Evolutionary conservation across 2,797 vertebrate species (phyloP).

Genomic region (Aselliscus stoliczkanus): DNA sequence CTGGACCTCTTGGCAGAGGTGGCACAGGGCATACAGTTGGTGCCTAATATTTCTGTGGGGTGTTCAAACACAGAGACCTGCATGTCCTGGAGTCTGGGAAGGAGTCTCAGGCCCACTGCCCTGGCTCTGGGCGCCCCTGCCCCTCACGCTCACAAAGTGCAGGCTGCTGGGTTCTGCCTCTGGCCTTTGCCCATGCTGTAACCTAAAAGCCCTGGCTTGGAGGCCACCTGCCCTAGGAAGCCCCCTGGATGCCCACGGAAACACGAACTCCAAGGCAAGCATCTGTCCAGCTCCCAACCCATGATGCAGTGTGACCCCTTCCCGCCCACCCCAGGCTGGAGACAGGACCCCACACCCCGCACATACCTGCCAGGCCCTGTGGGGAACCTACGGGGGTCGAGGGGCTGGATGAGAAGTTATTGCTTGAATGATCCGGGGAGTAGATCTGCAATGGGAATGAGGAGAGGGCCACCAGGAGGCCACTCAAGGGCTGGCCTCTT

Average conservation of each 20-base stretch:
- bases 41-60: fast-evolving
- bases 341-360: not conserved
- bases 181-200: fast-evolving
- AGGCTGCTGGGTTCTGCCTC: not conserved
- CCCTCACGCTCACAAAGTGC: fast-evolving
- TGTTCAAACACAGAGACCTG: fast-evolving
- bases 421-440: constrained; percentile 96
- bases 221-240: not conserved
- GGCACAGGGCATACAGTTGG: fast-evolving
- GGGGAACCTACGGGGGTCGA: constrained; percentile 97
- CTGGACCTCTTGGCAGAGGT: fast-evolving
- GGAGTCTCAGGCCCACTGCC: too few species aligned
- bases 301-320: not conserved
- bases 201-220: not conserved
- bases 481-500: not conserved
- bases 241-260: not conserved
- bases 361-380: constrained; percentile 93
- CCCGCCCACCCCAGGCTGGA: not conserved
- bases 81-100: fast-evolving
- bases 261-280: fast-evolving
- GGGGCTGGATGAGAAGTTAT: constrained; percentile 95
- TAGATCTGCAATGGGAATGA: constrained; percentile 88
- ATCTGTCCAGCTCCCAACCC: not conserved
- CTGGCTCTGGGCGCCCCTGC: too few species aligned
- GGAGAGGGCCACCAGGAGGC: not conserved